Evolutionary conservation across 2,113 vertebrate genomes (phyloP).

Genomic region (Bambusicola thoracicus): DNA sequence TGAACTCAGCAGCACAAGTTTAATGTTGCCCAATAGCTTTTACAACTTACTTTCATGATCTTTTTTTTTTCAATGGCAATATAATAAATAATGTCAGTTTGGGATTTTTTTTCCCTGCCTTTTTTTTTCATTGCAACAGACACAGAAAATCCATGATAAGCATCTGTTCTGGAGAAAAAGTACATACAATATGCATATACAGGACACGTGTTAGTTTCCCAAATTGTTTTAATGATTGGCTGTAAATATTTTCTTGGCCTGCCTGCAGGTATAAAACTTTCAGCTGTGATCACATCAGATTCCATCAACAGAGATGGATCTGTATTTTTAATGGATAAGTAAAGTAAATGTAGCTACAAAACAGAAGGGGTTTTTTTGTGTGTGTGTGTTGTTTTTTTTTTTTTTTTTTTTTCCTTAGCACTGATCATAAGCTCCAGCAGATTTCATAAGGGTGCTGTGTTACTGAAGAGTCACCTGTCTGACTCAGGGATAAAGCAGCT

Average conservation of each 20-base stretch:
- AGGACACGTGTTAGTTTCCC: slow-evolving; percentile 47
- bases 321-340: not conserved
- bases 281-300: not conserved
- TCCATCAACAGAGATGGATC: slow-evolving; percentile 1
- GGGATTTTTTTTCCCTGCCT: not conserved
- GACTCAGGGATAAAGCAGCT: not conserved
- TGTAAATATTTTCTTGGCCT: slow-evolving; percentile 50
- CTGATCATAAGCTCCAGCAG: not conserved
- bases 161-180: slow-evolving; percentile 34
- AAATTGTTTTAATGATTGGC: slow-evolving; percentile 20
- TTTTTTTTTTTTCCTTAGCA: not conserved
- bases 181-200: slow-evolving; percentile 26
- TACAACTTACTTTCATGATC: slow-evolving; percentile 61
- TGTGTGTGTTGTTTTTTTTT: too few relatives aligned
- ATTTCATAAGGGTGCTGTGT: slow-evolving; percentile 3
- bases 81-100: slow-evolving; percentile 63
- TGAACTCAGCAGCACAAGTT: slow-evolving; percentile 70
- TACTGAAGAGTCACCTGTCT: slow-evolving; percentile 27
- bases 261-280: slow-evolving; percentile 21
- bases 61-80: slow-evolving; percentile 66
- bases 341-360: not conserved
- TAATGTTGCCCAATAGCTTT: slow-evolving; percentile 70
- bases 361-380: not conserved
- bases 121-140: not conserved
- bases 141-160: slow-evolving; percentile 51